Conservation (phyloP, 2,113 vertebrate genomes). For the Malaclemys terrapin region DNA sequence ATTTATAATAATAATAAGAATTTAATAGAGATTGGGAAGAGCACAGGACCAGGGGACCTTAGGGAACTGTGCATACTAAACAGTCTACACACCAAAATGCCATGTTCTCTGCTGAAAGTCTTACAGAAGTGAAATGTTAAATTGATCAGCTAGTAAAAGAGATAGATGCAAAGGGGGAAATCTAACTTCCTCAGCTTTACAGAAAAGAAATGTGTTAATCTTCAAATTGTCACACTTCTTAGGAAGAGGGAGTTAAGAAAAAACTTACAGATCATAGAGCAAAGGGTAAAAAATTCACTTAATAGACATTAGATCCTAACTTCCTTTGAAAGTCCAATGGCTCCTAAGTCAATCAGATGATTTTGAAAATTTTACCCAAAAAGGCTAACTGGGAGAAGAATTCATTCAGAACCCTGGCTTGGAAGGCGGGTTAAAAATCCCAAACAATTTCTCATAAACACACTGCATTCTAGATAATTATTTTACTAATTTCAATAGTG, state of each 20-base stretch:
- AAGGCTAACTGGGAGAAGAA: not conserved
- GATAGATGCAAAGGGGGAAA: not conserved
- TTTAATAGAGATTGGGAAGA: not conserved
- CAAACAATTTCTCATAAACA: not conserved
- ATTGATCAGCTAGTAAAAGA: not conserved
- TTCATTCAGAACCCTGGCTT: not conserved
- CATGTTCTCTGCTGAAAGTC: not conserved
- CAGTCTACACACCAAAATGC: not conserved
- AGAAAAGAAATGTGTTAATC: not conserved
- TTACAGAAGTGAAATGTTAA: not conserved
- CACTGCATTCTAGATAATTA: not conserved
- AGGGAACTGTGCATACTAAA: not conserved
- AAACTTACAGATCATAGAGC: not conserved
- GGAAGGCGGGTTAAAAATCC: not conserved
- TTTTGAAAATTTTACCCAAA: not conserved
- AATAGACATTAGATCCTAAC: not conserved
- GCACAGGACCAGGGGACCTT: not conserved
- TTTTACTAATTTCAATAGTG: not conserved
- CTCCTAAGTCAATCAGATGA: not conserved
- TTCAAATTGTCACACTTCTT: not conserved
- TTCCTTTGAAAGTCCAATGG: not conserved
- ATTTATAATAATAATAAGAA: not conserved
- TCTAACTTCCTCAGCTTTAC: not conserved
- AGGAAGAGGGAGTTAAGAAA: not conserved
- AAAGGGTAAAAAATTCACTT: not conserved